Evolutionary conservation across 2,113 vertebrate genomes (phyloP), one percentile per base, ranked within the genome.

Genomic region (Perca flavescens): DNA sequence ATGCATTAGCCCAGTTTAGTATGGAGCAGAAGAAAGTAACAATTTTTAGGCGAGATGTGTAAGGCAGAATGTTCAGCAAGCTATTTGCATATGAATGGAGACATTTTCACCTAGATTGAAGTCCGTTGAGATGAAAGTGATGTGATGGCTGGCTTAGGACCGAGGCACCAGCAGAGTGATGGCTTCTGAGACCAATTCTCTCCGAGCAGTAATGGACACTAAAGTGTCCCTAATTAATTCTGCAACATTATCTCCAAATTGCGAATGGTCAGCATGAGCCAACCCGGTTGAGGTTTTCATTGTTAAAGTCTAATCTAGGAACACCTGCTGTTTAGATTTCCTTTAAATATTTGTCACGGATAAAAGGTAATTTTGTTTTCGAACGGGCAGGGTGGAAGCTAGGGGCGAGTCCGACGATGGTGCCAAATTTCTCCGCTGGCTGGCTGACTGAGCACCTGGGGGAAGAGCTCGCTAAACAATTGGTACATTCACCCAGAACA

Each of bases 71-170:
- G 70, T 77, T 79, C 89, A 73, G 21, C 47, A 46, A 68, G 2
- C 9, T 50, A 88, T 93, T 84, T 84, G 82, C 87, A 93, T 92
- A 77, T 86, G 88, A 93, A 92, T 89, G 40, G 74, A 77, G 54
- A 77, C 49, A 78, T 84, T 90, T 85, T 78, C 83, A 78, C 60
- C 63, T 7, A 28, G 77, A 89, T 13, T 84, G 52, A 75, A 79
- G 84, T 82, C 52, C 25, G 61, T 13, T 11, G 34, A 84, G 64
- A 84, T 75, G 70, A 69, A 65, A 87, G 66, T 19, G 9, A 22
- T 46, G 57, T 76, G 49, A 53, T 13, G 7, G n/a, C 77, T 10
- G 34, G 31, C 7, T 69, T 5, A 21, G 31, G 49, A 69, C 47
- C 22, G 74, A 65, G 56, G 70, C 49, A 9, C 10, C 3, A 9